Evolutionary conservation across 2,797 vertebrate genomes (phyloP), one percentile per base, ranked within the genome.

Genomic region (Epinephelus awoara): DNA sequence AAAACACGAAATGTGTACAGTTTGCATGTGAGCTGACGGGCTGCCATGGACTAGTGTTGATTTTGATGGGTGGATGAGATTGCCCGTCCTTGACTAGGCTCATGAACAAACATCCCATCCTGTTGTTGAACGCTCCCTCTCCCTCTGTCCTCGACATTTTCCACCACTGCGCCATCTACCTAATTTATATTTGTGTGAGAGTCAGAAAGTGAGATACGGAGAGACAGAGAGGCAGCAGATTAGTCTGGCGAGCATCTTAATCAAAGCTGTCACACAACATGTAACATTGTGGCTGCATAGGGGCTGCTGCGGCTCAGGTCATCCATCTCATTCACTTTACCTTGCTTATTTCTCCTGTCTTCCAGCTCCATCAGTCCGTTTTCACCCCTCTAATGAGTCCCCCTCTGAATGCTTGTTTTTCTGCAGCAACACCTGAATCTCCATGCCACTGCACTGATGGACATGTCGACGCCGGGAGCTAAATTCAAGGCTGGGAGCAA

Each of bases 331-430:
- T 80, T 86, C 87, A 56, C 83, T 77, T 84, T 65, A 58, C 75
- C 70, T 79, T 18, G 46, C 72, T 59, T 75, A 77, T 70, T 79
- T 65, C 71, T 61, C 68, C 49, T 11, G 19, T 77, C 77, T 77
- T 77, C 67, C 9, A 42, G 75, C 79, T 69, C 58, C 65, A 54
- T 72, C 80, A 61, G 66, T 44, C 80, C 74, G 51, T 66, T 87
- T 83, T 88, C 34, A 52, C 72, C 52, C 80, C 75, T 77, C 75
- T 92, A 92, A 92, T 91, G 88, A 93, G 86, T 67, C 83, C 85
- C 90, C 90, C 18, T 69, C 88, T 88, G 92, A 90, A 89, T 83
- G 81, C 82, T 81, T 87, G 68, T 84, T 83, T 88, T 85, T 75
- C 73, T 10, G 10, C 54, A 64, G 54, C 80, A 81, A 67, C 69